Evolutionary conservation across 2,888 invertebrate species (phyloP), one percentile per base, ranked within the genome.

Genomic region (Ceramica pisi): DNA sequence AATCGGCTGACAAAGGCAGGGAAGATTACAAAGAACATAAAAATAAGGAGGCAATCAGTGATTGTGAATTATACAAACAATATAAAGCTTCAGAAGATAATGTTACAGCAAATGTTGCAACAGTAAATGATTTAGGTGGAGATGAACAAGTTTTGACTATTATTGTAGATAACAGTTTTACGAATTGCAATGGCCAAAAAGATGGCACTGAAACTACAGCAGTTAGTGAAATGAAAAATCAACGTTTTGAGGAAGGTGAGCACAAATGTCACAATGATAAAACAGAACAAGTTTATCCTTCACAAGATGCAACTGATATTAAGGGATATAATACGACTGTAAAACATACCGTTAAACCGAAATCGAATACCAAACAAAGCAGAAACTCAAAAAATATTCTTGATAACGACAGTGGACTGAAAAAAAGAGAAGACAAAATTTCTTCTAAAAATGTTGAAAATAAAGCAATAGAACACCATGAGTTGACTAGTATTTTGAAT

Each of bases 401-500:
- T 59, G 50, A 44, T 10, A 41, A 23, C 16, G n/a, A 53, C n/a
- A 26, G 10, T 19, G 46, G 12, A 26, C 38, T 35, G 23, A 41
- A 51, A 65, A 76, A 63, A 67, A 38, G 19, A 46, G 62, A 67
- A 61, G 59, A 71, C 16, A 80, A 76, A 46, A 75, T 70, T 70
- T 71, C 61, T 55, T 71, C 75, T 57, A 62, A 74, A 59, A 74
- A 57, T 19, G 50, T 68, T 65, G 67, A 78, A 56, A 62, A 72
- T 41, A 60, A 66, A 67, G 38, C 66, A 65, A 50, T 71, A 65
- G 53, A 65, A 62, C 67, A 73, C 60, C 62, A 70, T 35, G 55
- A 72, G n/a, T 51, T 74, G 23, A 65, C 68, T 60, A 59, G 57
- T 46, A 82, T 78, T 74, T 72, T 80, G 53, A 81, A 73, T 59